Base-by-base conservation (phyloP, 64 coral and sea anemone genomes). In the Hydrozoanthus tunicans region DNA sequence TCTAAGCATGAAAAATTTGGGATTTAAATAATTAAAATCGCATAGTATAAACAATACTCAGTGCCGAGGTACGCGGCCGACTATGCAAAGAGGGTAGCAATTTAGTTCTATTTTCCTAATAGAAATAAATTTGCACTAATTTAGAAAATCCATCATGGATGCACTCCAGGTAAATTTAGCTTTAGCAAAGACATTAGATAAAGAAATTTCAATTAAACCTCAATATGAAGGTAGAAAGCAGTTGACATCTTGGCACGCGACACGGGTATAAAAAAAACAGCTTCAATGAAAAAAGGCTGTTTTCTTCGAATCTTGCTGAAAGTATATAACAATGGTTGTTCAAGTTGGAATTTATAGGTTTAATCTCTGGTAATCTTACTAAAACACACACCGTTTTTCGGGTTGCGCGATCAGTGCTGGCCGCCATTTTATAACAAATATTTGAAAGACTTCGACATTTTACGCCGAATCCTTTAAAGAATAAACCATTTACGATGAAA, bases 111-210 rank as follows among this genome's bases (percentile, higher is more conserved):
- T 88, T 73, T 88, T 74, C 68, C 69, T 88, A 88, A 73, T 88
- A 72, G 68, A 88, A 88, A 88, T 88, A 88, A 88, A 88, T 88
- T 88, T 88, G 84, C 59, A 74, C 84, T 88, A 88, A 88, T 83
- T 88, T 66, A 73, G 58, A 27, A 88, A 72, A 32, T 56, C 23
- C 83, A 86, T 86, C 53, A 58, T 72, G 73, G 2, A 88, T 88
- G 84, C 53, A 58, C 84, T 75, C 74, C 24, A 3, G 59, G 84
- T 88, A 88, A 73, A 88, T 88, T 88, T 88, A 51, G 74, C 9
- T 88, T 17, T 43, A 60, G 67, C 15, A 52, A 60, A 70, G 24
- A 56, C 68, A 86, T 86, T 86, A 73, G 84, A 73, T 88, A 73
- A 88, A 75, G 32, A 70, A 74, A 15, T 59, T 88, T 71, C 67